Base-by-base conservation (phyloP, 2,113 vertebrate species). In the Aramus guarauna region DNA sequence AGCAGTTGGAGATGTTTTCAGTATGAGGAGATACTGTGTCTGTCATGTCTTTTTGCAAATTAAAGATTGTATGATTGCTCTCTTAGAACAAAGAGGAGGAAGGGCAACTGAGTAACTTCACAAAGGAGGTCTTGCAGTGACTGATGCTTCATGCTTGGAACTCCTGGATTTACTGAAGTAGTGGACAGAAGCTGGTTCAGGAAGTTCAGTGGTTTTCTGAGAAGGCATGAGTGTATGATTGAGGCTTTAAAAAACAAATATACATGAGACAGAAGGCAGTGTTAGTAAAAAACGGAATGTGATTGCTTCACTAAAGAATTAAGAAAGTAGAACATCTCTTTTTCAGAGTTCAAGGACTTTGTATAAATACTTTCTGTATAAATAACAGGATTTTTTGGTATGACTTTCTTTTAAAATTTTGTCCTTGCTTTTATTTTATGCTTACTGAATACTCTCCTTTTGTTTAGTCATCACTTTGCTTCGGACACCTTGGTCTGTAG, bases 401-500 rank as follows among this genome's bases (percentile, higher is more conserved):
- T 59, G 5, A 24, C 52, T 83, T 69, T 50, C 2, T 64, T 90
- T 64, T 58, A 66, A 94, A 69, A 32, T 92, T 87, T 95, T 74
- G 62, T 95, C 62, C 89, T 89, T 64, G 52, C 34, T 85, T 94
- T 90, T 79, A 43, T 93, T 95, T 95, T 89, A 39, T 91, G 92
- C 86, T 95, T 95, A 79, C 62, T 1, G 3, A 90, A 92, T 88
- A 53, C 20, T 58, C 27, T 62, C 5, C 12, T 92, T 91, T 48
- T 95, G 94, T 85, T 59, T 87, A 92, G 91, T 95, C 94, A 94
- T 95, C 80, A 55, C 58, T 96, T 95, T 92, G 11, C 73, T 91
- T 82, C 52, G 68, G 67, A 53, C 76, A 87, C 86, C 64, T 89
- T 94, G 52, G 66, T 64, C n/a, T 91, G 17, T 85, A 91, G 34